Evolutionary conservation across 2,113 vertebrate species (phyloP).

Genomic region (Felis catus): DNA sequence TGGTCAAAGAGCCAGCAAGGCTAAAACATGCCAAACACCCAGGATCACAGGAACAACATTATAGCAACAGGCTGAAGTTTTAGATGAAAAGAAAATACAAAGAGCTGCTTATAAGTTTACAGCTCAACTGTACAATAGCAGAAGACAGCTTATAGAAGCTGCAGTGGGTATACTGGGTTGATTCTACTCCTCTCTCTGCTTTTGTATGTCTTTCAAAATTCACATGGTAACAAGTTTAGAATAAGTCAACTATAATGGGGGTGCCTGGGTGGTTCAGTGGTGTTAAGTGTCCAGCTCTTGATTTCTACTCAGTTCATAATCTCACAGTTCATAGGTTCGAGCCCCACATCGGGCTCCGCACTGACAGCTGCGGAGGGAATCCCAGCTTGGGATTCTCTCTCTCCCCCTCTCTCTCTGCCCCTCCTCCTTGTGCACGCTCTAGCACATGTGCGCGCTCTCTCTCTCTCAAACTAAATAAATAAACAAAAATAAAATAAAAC

Average conservation of each 20-base stretch:
- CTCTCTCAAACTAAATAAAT: too few species aligned
- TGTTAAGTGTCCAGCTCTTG: too few species aligned
- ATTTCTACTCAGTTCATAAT: too few species aligned
- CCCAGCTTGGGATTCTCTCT: too few species aligned
- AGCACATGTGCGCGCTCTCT: too few species aligned
- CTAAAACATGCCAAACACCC: neutral
- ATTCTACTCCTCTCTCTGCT: neutral
- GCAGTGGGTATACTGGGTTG: neutral
- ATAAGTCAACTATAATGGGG: neutral
- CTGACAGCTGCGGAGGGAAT: too few species aligned
- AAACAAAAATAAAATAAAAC: too few species aligned
- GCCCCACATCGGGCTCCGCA: too few species aligned
- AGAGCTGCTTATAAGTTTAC: neutral
- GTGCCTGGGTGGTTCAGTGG: too few species aligned
- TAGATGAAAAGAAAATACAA: neutral
- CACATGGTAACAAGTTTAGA: constrained; percentile 13
- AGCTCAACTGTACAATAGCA: neutral
- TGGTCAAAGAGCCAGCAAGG: neutral
- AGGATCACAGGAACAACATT: neutral
- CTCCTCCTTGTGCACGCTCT: too few species aligned
- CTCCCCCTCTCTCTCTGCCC: too few species aligned
- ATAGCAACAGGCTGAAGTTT: neutral
- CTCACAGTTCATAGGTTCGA: too few species aligned
- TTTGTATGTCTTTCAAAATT: neutral
- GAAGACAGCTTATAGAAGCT: neutral